Evolutionary conservation across 2,797 vertebrate species (phyloP), one percentile per base, ranked within the genome.

Genomic region (Smutsia gigantea): DNA sequence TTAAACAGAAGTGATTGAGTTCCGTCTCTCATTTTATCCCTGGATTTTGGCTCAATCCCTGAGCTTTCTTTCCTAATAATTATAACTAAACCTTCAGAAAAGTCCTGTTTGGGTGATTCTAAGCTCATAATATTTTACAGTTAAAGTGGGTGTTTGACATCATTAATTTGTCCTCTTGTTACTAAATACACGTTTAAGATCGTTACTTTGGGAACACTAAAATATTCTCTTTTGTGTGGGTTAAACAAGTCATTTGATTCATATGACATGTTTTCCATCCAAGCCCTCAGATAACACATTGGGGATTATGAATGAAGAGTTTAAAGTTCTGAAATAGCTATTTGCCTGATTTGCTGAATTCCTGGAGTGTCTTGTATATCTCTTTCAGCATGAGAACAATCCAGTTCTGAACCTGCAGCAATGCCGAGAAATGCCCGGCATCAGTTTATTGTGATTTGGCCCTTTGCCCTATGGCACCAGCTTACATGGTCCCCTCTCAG

Each of bases 131-230:
- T 57, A 86, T 42, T 87, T 91, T 86, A 57, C 7, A 83, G n/a
- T 91, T 64, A 25, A 93, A 92, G 53, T 83, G 27, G 9, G 1
- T 72, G 15, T 89, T 63, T 92, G 51, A 81, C 4, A 34, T 66
- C 57, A 37, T 72, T 59, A 55, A n/a, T 63, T 61, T 95, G 23
- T 71, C 25, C 69, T 96, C 66, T 72, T 55, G 61, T 96, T 85
- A 88, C 19, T 51, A 42, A 78, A 46, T 6, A 19, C 13, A 49
- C 55, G 61, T 42, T 92, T 77, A 42, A 88, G 27, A 31, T 42
- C 17, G 72, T 1, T 23, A 29, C 51, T 14, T 92, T 88, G 59
- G 23, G 72, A 92, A 92, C 7, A 51, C 0, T 72, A 42, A 78
- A 46, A 29, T 85, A 74, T 72, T 74, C 86, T 90, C 49, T 92